A percentile compares a stretch with the other conserved stretches of the same genome.
Evolutionary conservation across 2,797 vertebrate genomes (phyloP).

Genomic region (Micropoecilia bifurca): DNA sequence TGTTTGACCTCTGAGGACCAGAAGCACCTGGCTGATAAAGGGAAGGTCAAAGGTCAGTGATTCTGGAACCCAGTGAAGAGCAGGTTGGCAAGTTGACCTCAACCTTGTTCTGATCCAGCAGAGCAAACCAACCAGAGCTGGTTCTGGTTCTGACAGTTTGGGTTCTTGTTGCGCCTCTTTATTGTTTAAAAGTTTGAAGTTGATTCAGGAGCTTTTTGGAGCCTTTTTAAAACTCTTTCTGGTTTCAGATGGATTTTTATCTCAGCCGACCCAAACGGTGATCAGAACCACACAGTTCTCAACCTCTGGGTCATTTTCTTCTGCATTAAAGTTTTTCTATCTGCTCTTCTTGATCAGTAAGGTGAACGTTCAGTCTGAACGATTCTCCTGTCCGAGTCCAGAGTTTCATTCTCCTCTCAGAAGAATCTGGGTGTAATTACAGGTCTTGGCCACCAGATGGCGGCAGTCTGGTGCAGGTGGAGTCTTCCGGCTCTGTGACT

Average conservation of each 20-base stretch:
- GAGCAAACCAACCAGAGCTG: not conserved
- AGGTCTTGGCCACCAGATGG: slow-evolving; percentile 26
- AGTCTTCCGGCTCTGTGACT: not conserved
- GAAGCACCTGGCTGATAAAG: no score
- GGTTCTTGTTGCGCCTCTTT: not conserved
- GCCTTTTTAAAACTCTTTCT: not conserved
- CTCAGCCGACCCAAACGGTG: not conserved
- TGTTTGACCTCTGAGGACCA: not conserved
- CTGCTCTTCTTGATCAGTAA: not conserved
- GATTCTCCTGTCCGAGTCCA: not conserved
- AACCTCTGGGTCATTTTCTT: not conserved
- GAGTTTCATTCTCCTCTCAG: no score
- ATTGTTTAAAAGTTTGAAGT: not conserved
- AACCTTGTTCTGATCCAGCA: not conserved
- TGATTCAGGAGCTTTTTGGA: not conserved
- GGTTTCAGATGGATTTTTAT: not conserved
- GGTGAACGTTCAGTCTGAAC: not conserved
- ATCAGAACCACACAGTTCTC: not conserved
- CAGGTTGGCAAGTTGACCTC: not conserved
- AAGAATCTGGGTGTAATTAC: not conserved
- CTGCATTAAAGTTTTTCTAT: not conserved
- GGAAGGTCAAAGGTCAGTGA: not conserved
- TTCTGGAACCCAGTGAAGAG: not conserved
- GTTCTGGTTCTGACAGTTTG: not conserved
- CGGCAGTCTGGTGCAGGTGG: slow-evolving; percentile 1